Percentiles rank a stretch among this genome's conserved stretches.
phyloP scores from a whole-genome alignment of 30 jellyfish, hydroid and myxozoan species.

The Hydra vulgaris region DNA sequence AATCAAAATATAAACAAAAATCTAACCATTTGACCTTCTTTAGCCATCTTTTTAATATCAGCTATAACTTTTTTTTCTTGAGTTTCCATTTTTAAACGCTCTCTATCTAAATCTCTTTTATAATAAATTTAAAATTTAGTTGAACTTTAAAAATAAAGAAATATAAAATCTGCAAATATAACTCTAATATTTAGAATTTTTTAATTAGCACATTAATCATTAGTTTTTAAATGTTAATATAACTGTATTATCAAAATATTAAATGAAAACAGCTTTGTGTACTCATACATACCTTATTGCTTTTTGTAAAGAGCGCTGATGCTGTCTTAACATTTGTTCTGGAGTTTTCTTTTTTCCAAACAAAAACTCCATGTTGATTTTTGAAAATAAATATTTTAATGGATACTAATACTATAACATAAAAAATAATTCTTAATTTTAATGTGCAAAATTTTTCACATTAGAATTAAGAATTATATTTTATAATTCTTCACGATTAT shows the following conservation, averaged over 20 bases:
- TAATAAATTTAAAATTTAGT: background rate
- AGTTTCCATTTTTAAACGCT: conserved; percentile 80
- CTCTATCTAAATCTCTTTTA: conserved; percentile 80
- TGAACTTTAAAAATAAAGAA: background rate
- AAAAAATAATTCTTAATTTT: too few relatives aligned
- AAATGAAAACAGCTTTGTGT: too few relatives aligned
- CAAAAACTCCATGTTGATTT: conserved; percentile 83
- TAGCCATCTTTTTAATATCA: conserved; percentile 92
- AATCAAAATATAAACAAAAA: background rate
- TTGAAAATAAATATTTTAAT: too few relatives aligned
- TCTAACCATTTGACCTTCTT: conserved; percentile 88
- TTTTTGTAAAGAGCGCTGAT: conserved; percentile 63
- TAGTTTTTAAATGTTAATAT: too few relatives aligned
- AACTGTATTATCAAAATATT: too few relatives aligned
- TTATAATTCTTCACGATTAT: too few relatives aligned
- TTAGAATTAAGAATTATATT: too few relatives aligned
- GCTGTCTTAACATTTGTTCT: conserved; percentile 95
- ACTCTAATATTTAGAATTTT: too few relatives aligned
- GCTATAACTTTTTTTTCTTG: conserved; percentile 85
- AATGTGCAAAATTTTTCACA: too few relatives aligned
- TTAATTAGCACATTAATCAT: too few relatives aligned
- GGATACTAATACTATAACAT: too few relatives aligned
- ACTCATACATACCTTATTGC: conserved; percentile 78
- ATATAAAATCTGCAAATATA: too few relatives aligned
- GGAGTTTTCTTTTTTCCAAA: conserved; percentile 94